Base-by-base conservation (phyloP, 2,797 vertebrate species). In the Leucoraja ocellata region DNA sequence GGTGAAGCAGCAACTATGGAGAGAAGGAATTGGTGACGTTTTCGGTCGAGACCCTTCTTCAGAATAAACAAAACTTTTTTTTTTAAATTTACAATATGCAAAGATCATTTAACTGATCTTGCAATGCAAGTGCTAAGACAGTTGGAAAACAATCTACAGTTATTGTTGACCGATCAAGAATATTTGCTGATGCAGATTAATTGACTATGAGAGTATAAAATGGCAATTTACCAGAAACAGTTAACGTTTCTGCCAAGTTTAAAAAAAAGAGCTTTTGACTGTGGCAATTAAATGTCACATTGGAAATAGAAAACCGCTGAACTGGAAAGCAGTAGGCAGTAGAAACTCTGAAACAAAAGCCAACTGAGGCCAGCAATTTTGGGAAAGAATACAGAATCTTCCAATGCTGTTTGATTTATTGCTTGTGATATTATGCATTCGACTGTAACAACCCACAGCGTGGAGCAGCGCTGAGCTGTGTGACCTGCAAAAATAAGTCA, bases 401-500 rank as follows among this genome's bases (percentile, higher is more conserved):
- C 94, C 93, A 95, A 93, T 95, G 94, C 84, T 93, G 92, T 94
- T 94, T 97, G 97, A 97, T 97, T 97, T 97, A 97, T 96, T 96
- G 94, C 96, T 95, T 91, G 94, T 94, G 95, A 96, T 96, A 96
- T 95, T 95, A 93, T 84, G 94, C 94, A 95, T 95, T 94, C 94
- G 94, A 94, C 93, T 78, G 93, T 95, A 91, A 71, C 95, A 96
- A 95, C 95, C 96, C 95, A 95, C 94, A 95, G 95, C 94, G 94
- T 92, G 90, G 76, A 25, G 90, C 39, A 76, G 71, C 39, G 39
- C 96, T 95, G 94, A 95, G 96, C 95, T 94, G 95, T 80, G 83
- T 97, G 96, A 96, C 96, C 95, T 96, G 95, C 94, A 96, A 96
- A 96, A 97, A 97, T 96, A 96, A 96, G 96, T 96, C 96, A 96